These are phyloP conservation scores for Protomyctophum bolini DNA, from an alignment of 2,113 vertebrate genomes.

Conservation along the genomic window DNA sequence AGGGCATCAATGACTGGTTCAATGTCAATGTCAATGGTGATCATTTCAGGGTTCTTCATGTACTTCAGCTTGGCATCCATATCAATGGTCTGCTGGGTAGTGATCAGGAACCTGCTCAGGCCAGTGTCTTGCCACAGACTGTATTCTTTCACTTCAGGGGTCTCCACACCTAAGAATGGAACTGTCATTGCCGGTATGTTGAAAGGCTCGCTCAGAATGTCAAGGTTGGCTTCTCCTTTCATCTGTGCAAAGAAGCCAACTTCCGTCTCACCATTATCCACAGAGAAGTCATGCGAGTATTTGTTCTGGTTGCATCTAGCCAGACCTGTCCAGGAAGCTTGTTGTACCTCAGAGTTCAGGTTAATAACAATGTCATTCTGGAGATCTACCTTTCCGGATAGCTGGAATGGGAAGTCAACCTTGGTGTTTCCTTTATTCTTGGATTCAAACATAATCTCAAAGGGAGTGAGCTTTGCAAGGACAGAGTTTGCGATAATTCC, in stretches of 20 bases:
- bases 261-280: conserved; percentile 80
- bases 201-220: conserved; percentile 82
- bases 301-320: conserved; percentile 90
- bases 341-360: conserved; percentile 81
- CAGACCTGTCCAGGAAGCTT: conserved; percentile 80
- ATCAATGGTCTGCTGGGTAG: conserved; percentile 88
- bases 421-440: conserved; percentile 87
- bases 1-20: conserved; percentile 74
- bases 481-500: conserved; percentile 84
- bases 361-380: conserved; percentile 84
- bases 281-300: conserved; percentile 83
- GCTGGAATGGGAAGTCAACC: conserved; percentile 82
- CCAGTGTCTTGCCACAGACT: conserved; percentile 87
- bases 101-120: conserved; percentile 81
- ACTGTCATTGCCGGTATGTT: conserved; percentile 83
- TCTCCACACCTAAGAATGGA: conserved; percentile 76
- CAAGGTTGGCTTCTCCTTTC: conserved; percentile 88
- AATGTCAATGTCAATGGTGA: conserved; percentile 79
- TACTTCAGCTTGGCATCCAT: conserved; percentile 84
- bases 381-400: conserved; percentile 87
- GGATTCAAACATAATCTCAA: conserved; percentile 76
- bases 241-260: conserved; percentile 75
- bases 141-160: conserved; percentile 72
- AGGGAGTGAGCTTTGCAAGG: conserved; percentile 75
- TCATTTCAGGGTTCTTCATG: conserved; percentile 85